Evolutionary conservation across 2,113 vertebrate species (phyloP), one percentile per base, ranked within the genome.

Genomic region (Junco hyemalis): DNA sequence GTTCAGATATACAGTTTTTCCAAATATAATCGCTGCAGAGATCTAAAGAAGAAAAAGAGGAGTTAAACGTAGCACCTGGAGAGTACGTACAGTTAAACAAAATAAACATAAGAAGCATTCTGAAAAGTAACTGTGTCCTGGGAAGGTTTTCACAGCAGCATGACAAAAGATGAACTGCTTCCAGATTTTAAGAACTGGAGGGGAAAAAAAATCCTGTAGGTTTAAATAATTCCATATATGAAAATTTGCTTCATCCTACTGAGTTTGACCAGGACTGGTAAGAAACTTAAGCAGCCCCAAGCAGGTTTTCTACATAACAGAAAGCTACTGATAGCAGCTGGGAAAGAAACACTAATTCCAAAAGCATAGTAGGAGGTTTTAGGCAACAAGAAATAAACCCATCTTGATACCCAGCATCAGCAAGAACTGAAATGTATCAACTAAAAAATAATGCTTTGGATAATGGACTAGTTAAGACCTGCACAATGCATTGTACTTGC

Each of bases 1-100:
- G 99, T 98, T 99, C 99, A 99, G 99, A 99, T 98, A 99, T 98
- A 99, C 98, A 98, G 97, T 97, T 98, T 99, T 98, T 98, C 99
- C 99, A 99, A 98, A 99, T 99, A 99, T 99, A 99, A 99, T 98
- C 98, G 99, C 98, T 99, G 99, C 98, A 99, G 98, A 98, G 98
- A 99, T 99, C 99, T 99, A 99, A 99, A 99, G 99, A 98, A 99
- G 98, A 99, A 99, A 99, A 99, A 98, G 99, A 98, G 97, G 98
- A 98, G 98, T 99, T 99, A 99, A 97, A 96, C 84, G 97, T 96
- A 97, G 96, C 96, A 97, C 96, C 97, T 96, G 54, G 86, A 96
- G 79, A 96, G 97, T 96, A 97, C 29, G 96, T 91, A 97, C 92
- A 98, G 85, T 97, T 96, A 97, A 97, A 95, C 93, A 98, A 92